A percentile compares a stretch with the other conserved stretches of the same genome.
Evolutionary conservation across 1,140 invertebrate species (phyloP).

Genomic region (Bradysia coprophila): DNA sequence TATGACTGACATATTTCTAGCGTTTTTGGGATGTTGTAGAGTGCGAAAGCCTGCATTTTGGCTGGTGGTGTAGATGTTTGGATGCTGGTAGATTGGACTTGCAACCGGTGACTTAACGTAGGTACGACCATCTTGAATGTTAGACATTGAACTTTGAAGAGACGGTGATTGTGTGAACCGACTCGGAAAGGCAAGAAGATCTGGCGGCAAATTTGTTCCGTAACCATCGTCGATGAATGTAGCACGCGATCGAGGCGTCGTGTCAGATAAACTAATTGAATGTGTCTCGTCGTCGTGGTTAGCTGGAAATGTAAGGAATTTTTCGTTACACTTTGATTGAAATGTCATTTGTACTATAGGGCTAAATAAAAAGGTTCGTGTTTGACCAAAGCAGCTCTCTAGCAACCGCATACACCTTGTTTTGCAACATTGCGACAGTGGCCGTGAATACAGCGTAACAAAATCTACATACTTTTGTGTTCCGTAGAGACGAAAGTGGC

Average conservation of each 20-base stretch:
- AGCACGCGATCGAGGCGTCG: conserved; percentile 16
- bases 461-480: too few relatives aligned
- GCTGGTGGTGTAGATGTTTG: conserved; percentile 1
- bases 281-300: conserved; percentile 41
- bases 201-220: conserved; percentile 38
- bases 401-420: too few relatives aligned
- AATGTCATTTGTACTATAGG: too few relatives aligned
- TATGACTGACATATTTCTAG: conserved; percentile 16
- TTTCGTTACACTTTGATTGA: neutral
- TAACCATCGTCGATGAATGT: conserved; percentile 21
- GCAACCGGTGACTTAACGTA: conserved; percentile 19
- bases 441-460: too few relatives aligned
- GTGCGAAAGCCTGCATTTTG: conserved; percentile 14
- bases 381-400: too few relatives aligned
- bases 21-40: conserved; percentile 21
- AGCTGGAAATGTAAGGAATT: conserved; percentile 17
- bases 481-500: too few relatives aligned
- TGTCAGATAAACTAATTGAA: conserved; percentile 31
- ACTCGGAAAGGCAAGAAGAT: conserved; percentile 58
- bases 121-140: conserved; percentile 39
- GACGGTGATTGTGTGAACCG: conserved; percentile 43
- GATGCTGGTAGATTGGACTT: conserved; percentile 22
- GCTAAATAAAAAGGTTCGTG: too few relatives aligned
- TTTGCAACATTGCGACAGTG: too few relatives aligned
- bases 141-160: conserved; percentile 51